Base-by-base conservation (phyloP, 2,888 invertebrate genomes). In the Cantharis rustica region DNA sequence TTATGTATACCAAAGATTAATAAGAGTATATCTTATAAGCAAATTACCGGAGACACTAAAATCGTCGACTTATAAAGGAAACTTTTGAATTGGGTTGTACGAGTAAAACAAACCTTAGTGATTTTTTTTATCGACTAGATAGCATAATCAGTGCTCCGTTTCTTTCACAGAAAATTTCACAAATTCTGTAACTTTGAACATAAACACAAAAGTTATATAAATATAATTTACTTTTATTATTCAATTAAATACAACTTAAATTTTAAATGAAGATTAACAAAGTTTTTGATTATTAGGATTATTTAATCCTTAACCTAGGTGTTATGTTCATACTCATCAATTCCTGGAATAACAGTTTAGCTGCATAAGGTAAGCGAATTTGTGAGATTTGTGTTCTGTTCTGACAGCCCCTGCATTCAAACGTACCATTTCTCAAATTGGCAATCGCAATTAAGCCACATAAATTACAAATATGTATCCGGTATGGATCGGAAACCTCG, bases 261-360 rank as follows among this genome's bases (percentile, higher is more conserved):
- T 2, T 17, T 1, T 16, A 23, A 20, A 64, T 17, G 2, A 16
- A 64, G 20, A 20, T 13, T 7, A n/a, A 66, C 16, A 66, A 17
- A 66, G 5, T 47, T n/a, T 0, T n/a, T 0, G n/a, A 4, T n/a
- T 11, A 69, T 64, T 26, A n/a, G n/a, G n/a, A 17, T 77, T 75
- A 81, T 26, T 83, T 85, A 85, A 96, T 95, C 96, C 98, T 97
- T 84, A 98, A 92, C 82, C 98, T 90, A 1, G 99, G 99, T 10
- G 99, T 98, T 86, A 99, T 99, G 88, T 98, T 98, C 99, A 99
- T 99, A 0, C 98, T 95, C 99, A 99, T 99, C 63, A 99, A 91
- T 89, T 99, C 99, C 88, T 99, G 99, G 94, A 99, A 99, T 74
- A 99, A 90, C 83, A 99, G 90, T 88, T 99, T 99, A 64, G 99